phyloP scores from a whole-genome alignment of 37 sponge, comb jelly and placozoan genomes.

The Cladorhizidae sp. region DNA sequence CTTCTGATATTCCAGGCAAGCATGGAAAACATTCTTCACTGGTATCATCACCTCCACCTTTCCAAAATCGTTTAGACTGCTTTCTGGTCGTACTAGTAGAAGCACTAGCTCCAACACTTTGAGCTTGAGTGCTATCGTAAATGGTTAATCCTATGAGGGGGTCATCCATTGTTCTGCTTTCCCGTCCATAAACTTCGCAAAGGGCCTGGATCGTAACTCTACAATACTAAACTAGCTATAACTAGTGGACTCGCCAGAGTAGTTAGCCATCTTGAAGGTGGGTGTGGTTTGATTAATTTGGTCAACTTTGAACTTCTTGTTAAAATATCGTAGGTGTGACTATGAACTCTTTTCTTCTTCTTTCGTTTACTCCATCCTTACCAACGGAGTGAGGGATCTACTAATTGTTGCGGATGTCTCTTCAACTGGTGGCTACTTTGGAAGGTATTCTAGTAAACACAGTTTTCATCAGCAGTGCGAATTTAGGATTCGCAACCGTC shows the following conservation, averaged over 20 bases:
- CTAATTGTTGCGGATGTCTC: no score
- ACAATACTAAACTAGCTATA: not conserved
- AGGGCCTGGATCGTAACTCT: no score
- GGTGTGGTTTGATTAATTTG: no score
- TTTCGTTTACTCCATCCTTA: no score
- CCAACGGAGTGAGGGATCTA: not conserved
- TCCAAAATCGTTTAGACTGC: not conserved
- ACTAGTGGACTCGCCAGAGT: no score
- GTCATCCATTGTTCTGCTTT: conserved; percentile 42
- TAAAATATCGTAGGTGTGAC: no score
- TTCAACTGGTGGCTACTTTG: conserved; percentile 21
- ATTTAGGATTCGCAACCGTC: no score
- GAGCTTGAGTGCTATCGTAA: not conserved
- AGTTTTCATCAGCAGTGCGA: no score
- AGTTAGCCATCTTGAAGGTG: no score
- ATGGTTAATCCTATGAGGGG: conserved; percentile 48
- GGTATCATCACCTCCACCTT: conserved; percentile 10
- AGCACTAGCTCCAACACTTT: not conserved
- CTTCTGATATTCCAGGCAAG: conserved; percentile 42
- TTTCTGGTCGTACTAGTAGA: not conserved
- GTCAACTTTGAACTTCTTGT: no score
- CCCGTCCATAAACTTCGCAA: not conserved
- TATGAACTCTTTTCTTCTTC: no score
- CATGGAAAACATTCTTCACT: conserved; percentile 61
- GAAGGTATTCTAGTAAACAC: no score